These are phyloP conservation scores for Myopa testacea DNA, from an alignment of 2,888 invertebrate genomes.

Conservation along the genomic window DNA sequence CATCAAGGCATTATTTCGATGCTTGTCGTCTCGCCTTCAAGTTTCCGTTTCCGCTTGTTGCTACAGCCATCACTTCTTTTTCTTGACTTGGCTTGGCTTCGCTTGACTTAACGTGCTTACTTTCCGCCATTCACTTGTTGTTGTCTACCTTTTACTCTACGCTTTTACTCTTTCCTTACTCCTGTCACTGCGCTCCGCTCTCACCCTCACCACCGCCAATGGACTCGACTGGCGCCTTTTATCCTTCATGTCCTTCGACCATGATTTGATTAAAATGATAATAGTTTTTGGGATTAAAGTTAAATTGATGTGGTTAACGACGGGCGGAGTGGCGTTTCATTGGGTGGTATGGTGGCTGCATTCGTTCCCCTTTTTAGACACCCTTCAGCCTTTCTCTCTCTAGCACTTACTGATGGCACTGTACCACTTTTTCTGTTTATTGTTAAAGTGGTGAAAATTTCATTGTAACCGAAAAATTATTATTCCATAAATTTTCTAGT, in stretches of 20 bases:
- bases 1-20: slow-evolving; percentile 31
- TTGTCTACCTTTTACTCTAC: background rate
- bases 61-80: background rate
- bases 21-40: slow-evolving; percentile 6
- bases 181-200: background rate
- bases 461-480: slow-evolving; percentile 32
- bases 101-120: slow-evolving; percentile 4
- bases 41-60: slow-evolving; percentile 26
- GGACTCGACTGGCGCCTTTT: slow-evolving; percentile 24
- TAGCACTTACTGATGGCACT: background rate
- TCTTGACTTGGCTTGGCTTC: slow-evolving; percentile 5
- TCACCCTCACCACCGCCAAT: slow-evolving; percentile 17
- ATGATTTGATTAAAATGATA: slow-evolving; percentile 61
- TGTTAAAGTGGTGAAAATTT: slow-evolving; percentile 23
- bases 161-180: slow-evolving; percentile 12
- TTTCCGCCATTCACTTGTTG: slow-evolving; percentile 11
- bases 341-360: background rate
- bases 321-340: background rate
- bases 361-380: background rate
- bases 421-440: background rate
- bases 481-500: slow-evolving; percentile 37
- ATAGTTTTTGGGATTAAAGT: slow-evolving; percentile 58
- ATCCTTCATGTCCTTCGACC: slow-evolving; percentile 46
- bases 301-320: slow-evolving; percentile 57
- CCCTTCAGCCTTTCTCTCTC: background rate